Evolutionary conservation across 2,113 vertebrate species (phyloP).

Genomic region (Cavia porcellus): DNA sequence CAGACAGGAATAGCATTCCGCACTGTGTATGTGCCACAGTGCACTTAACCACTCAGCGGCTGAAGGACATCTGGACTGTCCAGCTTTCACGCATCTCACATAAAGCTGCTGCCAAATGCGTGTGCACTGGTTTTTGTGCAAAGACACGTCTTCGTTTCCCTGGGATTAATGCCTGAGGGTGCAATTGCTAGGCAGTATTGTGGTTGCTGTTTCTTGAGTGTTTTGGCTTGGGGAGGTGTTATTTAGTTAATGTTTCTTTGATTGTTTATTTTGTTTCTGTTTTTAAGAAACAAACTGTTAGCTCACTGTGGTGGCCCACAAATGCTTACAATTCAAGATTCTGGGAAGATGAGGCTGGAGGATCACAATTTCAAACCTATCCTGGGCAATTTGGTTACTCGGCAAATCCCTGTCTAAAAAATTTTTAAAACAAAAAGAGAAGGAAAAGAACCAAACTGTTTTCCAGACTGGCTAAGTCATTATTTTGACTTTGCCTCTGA

Average conservation of each 20-base stretch:
- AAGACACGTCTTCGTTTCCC: background rate
- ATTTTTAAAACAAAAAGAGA: background rate
- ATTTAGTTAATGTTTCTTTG: background rate
- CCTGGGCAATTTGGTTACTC: background rate
- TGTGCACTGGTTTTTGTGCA: background rate
- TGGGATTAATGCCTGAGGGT: background rate
- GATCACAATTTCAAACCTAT: background rate
- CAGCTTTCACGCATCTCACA: background rate
- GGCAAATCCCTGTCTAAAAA: background rate
- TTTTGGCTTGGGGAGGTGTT: background rate
- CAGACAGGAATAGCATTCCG: background rate
- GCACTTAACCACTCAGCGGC: background rate
- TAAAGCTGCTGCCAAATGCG: constrained; percentile 3
- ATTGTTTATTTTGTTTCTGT: background rate
- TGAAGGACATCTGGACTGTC: background rate
- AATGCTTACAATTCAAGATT: background rate
- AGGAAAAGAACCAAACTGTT: background rate
- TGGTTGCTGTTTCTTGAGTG: background rate
- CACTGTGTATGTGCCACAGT: background rate
- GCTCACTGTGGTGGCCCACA: background rate
- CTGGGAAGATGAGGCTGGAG: background rate
- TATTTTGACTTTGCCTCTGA: constrained; percentile 21
- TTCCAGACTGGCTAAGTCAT: background rate
- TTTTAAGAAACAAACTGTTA: background rate
- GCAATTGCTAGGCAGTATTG: background rate